Conservation (phyloP, 2,888 invertebrate species). For the Digitonthophagus gazella region DNA sequence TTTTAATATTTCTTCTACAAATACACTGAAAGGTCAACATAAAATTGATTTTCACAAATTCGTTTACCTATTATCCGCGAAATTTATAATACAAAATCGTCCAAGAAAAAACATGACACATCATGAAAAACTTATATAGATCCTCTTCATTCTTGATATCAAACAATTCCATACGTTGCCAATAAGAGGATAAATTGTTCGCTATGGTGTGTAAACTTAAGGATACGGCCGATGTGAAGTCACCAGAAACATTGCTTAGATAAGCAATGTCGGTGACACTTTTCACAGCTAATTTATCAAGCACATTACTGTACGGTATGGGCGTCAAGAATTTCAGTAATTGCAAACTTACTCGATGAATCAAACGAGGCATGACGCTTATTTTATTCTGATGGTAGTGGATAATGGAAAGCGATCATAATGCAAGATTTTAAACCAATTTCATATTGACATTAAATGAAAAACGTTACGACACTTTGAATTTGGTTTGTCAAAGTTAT, state of each 20-base stretch:
- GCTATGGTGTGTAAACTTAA: neutral
- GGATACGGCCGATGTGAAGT: neutral
- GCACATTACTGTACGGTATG: neutral
- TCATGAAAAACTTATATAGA: constrained; percentile 34
- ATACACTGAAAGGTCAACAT: no score
- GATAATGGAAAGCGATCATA: no score
- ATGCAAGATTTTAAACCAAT: no score
- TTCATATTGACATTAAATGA: no score
- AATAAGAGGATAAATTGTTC: constrained; percentile 17
- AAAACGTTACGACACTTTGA: no score
- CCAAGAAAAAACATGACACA: constrained; percentile 35
- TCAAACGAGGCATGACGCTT: neutral
- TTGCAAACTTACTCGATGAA: neutral
- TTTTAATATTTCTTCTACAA: no score
- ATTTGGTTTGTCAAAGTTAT: no score
- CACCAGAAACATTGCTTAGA: neutral
- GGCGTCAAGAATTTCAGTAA: neutral
- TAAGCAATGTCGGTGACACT: neutral
- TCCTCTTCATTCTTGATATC: constrained; percentile 33
- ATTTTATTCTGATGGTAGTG: no score
- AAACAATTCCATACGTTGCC: constrained; percentile 24
- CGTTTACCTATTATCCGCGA: constrained; percentile 9
- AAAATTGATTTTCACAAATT: no score
- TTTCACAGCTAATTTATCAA: neutral
- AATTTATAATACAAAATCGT: constrained; percentile 33